Evolutionary conservation across 2,797 vertebrate species (phyloP).

Genomic region (Lates japonicus): DNA sequence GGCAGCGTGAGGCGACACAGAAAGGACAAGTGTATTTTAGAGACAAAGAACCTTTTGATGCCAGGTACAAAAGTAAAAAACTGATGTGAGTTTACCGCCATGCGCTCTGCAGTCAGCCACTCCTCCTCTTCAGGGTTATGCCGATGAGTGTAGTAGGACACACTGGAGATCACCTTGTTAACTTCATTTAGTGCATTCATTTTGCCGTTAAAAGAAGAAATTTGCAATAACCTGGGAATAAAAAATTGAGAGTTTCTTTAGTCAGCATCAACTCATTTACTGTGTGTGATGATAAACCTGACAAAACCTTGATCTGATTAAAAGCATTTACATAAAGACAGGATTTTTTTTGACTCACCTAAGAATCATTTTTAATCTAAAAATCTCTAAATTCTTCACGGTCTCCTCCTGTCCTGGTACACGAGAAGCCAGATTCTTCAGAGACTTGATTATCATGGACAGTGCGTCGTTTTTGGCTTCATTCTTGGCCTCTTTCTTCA

Average conservation of each 20-base stretch:
- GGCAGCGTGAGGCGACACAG: slow-evolving; percentile 36
- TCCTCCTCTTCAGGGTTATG: slow-evolving; percentile 99
- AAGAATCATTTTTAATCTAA: slow-evolving; percentile 99
- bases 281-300: neutral
- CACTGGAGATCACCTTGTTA: slow-evolving; percentile 99
- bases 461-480: slow-evolving; percentile 99
- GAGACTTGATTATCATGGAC: slow-evolving; percentile 99
- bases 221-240: slow-evolving; percentile 96
- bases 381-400: slow-evolving; percentile 99
- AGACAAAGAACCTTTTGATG: neutral
- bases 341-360: slow-evolving; percentile 87
- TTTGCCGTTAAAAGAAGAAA: slow-evolving; percentile 99
- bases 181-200: slow-evolving; percentile 99
- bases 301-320: neutral
- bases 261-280: neutral
- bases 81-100: slow-evolving; percentile 90
- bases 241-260: slow-evolving; percentile 7
- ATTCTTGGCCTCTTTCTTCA: slow-evolving; percentile 99
- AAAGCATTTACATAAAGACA: neutral
- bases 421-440: slow-evolving; percentile 99
- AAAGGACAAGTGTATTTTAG: slow-evolving; percentile 11
- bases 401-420: slow-evolving; percentile 99
- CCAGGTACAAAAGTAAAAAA: neutral
- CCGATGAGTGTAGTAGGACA: slow-evolving; percentile 98
- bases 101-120: slow-evolving; percentile 99